Base-by-base conservation (phyloP, 2,113 vertebrate species). In the Sturnira hondurensis region DNA sequence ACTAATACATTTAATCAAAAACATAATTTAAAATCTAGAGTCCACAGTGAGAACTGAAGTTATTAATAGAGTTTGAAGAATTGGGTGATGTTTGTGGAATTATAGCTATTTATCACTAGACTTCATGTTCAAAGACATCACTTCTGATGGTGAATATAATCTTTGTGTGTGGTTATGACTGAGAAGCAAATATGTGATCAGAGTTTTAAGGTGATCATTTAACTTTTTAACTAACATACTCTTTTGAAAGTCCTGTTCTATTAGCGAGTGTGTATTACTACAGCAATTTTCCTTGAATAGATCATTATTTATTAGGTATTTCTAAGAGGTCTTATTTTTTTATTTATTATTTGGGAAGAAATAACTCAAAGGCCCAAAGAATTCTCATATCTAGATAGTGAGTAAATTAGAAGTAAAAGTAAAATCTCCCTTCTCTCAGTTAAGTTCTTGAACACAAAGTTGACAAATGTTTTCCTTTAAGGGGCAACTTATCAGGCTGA, bases 11-110 rank as follows among this genome's bases (percentile, higher is more conserved):
- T 92, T 74, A 82, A 87, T 65, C 85, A 68, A 87, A 83, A 89
- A 89, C 86, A 67, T 88, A 77, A 95, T 90, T 70, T 93, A 74
- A 9, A 93, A 94, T 81, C 9, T 73, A 50, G 90, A 87, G 28
- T 68, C 14, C 43, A 73, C 4, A 76, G 19, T 70, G 50, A 15
- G 63, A 94, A 43, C 17, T 80, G 2, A 82, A 96, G 89, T 91
- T 58, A 89, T 76, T 95, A 84, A 70, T 67, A 74, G n/a, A 89
- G 31, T 93, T 87, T 89, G 38, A 89, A 85, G 38, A 93, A 80
- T 41, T 24, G 24, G 15, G 2, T 93, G 3, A 41, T 83, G 70
- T 31, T 93, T 89, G 26, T 89, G 19, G 87, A 93, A 83, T 92
- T 89, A 68, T 17, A 95, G 63, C 61, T 89, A 83, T 93, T 93